Evolutionary conservation across 2,888 invertebrate genomes (phyloP).

Genomic region (Adineta ricciae): DNA sequence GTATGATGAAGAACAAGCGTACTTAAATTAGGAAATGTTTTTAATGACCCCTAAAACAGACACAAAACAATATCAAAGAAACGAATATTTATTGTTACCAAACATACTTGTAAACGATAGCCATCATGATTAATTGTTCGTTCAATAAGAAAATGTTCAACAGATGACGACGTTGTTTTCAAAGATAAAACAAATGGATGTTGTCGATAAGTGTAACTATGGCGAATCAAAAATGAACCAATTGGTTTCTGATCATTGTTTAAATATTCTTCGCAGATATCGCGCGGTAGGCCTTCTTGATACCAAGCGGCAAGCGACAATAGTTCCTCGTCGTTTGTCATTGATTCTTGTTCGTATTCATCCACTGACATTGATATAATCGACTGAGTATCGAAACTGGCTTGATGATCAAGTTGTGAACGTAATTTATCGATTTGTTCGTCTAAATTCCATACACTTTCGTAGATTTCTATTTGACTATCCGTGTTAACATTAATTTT

Average conservation of each 20-base stretch:
- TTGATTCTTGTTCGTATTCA: neutral
- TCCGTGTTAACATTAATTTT: neutral
- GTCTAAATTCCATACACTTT: neutral
- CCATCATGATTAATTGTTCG: neutral
- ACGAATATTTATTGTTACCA: neutral
- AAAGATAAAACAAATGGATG: neutral
- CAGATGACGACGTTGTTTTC: neutral
- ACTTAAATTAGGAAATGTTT: neutral
- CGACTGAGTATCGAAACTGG: neutral
- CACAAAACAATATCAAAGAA: neutral
- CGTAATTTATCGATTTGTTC: neutral
- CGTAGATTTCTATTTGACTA: neutral
- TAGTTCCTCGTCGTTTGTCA: neutral
- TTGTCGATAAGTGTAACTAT: neutral
- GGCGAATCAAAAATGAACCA: neutral
- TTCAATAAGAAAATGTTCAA: slow-evolving; percentile 3
- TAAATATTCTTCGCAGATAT: slow-evolving; percentile 8
- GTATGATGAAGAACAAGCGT: slow-evolving; percentile 3
- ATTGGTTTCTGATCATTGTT: neutral
- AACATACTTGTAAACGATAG: neutral
- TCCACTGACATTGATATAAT: neutral
- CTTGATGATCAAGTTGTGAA: neutral
- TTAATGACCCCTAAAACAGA: neutral
- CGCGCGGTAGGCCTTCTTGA: neutral
- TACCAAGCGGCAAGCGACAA: no score